Evolutionary conservation across 1,140 invertebrate genomes (phyloP), one percentile per base, ranked within the genome.

Genomic region (Drosophila bifasciata): DNA sequence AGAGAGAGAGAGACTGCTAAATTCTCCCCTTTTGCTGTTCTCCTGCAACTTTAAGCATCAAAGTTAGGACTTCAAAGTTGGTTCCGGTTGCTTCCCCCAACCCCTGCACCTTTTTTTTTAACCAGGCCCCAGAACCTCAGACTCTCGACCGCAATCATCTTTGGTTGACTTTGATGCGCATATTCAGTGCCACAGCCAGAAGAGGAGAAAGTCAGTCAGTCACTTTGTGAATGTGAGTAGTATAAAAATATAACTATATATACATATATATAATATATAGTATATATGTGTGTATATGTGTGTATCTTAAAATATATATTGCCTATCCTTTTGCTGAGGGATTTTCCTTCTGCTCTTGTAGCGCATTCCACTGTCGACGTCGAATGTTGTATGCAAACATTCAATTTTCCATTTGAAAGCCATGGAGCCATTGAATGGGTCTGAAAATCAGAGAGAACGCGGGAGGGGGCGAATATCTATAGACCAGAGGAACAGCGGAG

Each of bases 311-410:
- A n/a, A 6, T 60, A 44, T 53, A 58, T 57, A 46, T 57, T 51
- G 28, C 45, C 45, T 57, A 15, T 39, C 53, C 25, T 28, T 8
- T 16, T 3, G 44, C 43, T 46, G 46, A 43, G 25, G 25, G 46
- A 62, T 17, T 61, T 52, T n/a, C n/a, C 40, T 41, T 52, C 8
- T 23, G 19, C 19, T 71, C 62, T 74, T 74, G 79, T 70, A 68
- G 66, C 80, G 76, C 79, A 84, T 84, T 85, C 80, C 80, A 16
- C 46, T 51, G 66, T 68, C 77, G 71, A 76, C 80, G 73, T 79
- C 46, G 76, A 84, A 84, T n/a, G n/a, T n/a, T n/a, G n/a, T 84
- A 84, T 84, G 76, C 79, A 85, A 84, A 84, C 79, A 79, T 85
- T 85, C 72, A 76, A 85, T 85, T 85, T 68, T 3, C 19, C 19